These are phyloP conservation scores for Pseudopodoces humilis DNA, from an alignment of 2,113 vertebrate species.

Conservation along the genomic window DNA sequence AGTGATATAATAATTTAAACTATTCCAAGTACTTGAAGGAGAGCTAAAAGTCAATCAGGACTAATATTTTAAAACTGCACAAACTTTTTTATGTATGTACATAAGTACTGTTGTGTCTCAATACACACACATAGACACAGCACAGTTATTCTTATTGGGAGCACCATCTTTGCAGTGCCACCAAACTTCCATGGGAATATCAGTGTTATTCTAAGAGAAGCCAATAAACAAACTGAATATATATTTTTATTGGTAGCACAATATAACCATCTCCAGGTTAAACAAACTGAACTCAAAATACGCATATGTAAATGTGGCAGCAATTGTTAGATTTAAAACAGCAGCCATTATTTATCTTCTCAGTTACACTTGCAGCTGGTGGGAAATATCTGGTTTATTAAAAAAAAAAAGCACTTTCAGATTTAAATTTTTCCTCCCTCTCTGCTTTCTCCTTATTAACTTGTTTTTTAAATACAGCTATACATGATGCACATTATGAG, in stretches of 20 bases:
- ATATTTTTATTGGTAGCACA: not conserved
- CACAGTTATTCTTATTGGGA: not conserved
- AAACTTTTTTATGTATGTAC: not conserved
- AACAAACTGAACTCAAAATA: not conserved
- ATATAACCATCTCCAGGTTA: not conserved
- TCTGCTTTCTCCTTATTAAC: not conserved
- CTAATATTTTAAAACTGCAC: not conserved
- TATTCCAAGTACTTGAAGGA: not conserved
- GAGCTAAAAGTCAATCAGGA: not conserved
- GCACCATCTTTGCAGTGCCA: not conserved
- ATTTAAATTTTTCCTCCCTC: not conserved
- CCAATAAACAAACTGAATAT: not conserved
- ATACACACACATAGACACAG: fast-evolving
- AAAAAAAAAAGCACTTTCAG: not conserved
- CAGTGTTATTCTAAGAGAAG: not conserved
- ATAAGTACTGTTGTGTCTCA: not conserved
- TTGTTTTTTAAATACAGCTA: not conserved
- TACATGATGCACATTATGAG: not conserved
- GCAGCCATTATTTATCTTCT: not conserved
- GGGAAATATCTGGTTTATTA: not conserved
- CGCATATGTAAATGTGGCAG: fast-evolving
- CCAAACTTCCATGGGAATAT: not conserved
- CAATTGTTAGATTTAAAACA: not conserved
- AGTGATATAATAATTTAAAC: not conserved
- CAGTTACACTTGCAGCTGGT: not conserved